Base-by-base conservation (phyloP, 2,888 invertebrate genomes). In the Drosophila atroscutellata region DNA sequence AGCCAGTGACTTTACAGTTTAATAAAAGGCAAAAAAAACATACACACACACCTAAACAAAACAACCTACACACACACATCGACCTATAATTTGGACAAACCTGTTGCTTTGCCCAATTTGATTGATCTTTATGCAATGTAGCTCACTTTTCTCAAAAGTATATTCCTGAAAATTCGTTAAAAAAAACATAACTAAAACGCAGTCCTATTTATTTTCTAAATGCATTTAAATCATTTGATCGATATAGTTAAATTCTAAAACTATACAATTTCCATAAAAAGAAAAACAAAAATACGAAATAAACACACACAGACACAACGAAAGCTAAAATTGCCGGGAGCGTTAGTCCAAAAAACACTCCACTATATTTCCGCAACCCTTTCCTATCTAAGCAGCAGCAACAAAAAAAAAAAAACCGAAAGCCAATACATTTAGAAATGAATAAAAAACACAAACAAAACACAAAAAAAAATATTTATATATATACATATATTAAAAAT, bases 1-100 rank as follows among this genome's bases (percentile, higher is more conserved):
- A 63, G 92, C 92, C 67, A 92, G 92, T 50, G 93, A 93, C 67
- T 93, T 93, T 83, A 92, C 92, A 39, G 93, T 93, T 45, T 93
- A 92, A 89, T 63, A 36, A 52, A 52, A 47, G 37, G 50, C 26
- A 55, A 56, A 32, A 64, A 52, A 60, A 20, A 9, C n/a, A 56
- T 3, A 63, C 39, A 51, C 30, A 30, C 26, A 59, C 9, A 52
- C 24, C 39, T 30, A 55, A 42, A 60, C 18, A 49, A 42, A 61
- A 32, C 71, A 32, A 52, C 24, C 45, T 20, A 71, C 13, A 45
- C 7, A 51, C 20, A 30, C 8, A 59, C n/a, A 61, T 52, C 54
- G 39, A 64, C 54, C 63, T 45, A 49, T 70, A 45, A 70, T 70
- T 62, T 72, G 72, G 55, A 39, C 32, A 70, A 72, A 50, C 50